These are phyloP conservation scores for Tetropium fuscum DNA, from an alignment of 2,888 invertebrate species.

Conservation along the genomic window DNA sequence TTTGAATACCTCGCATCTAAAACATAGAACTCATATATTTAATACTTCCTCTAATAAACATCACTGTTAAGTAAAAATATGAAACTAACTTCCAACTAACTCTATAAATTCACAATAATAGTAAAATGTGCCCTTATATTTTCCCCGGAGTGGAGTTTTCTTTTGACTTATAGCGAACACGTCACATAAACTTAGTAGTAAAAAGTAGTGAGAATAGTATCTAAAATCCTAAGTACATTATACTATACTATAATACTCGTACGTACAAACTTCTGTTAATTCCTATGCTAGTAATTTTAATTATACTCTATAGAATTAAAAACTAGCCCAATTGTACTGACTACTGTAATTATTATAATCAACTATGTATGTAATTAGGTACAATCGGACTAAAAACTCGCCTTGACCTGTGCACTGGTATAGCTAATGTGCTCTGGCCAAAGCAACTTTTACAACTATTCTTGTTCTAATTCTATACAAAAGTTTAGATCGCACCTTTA, in stretches of 20 bases:
- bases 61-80: conserved; percentile 28
- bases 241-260: conserved; percentile 35
- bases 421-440: conserved; percentile 10
- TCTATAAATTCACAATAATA: conserved; percentile 36
- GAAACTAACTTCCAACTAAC: conserved; percentile 36
- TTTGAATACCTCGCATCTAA: conserved; percentile 5
- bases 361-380: neutral
- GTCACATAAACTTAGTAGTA: conserved; percentile 34
- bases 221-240: conserved; percentile 22
- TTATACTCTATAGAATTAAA: conserved; percentile 22
- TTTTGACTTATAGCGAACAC: conserved; percentile 27
- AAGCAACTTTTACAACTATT: conserved; percentile 30
- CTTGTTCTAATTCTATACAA: conserved; percentile 54
- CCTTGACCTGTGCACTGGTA: conserved; percentile 16
- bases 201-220: conserved; percentile 16
- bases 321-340: conserved; percentile 13
- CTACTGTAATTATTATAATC: neutral
- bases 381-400: conserved; percentile 16
- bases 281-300: conserved; percentile 32
- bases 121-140: conserved; percentile 35
- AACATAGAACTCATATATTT: conserved; percentile 10
- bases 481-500: conserved; percentile 63
- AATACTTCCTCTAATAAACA: conserved; percentile 23
- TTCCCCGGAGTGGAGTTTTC: conserved; percentile 28
- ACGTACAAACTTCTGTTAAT: conserved; percentile 39